Evolutionary conservation across 2,113 vertebrate species (phyloP), one percentile per base, ranked within the genome.

Genomic region (Phalacrocorax carbo): DNA sequence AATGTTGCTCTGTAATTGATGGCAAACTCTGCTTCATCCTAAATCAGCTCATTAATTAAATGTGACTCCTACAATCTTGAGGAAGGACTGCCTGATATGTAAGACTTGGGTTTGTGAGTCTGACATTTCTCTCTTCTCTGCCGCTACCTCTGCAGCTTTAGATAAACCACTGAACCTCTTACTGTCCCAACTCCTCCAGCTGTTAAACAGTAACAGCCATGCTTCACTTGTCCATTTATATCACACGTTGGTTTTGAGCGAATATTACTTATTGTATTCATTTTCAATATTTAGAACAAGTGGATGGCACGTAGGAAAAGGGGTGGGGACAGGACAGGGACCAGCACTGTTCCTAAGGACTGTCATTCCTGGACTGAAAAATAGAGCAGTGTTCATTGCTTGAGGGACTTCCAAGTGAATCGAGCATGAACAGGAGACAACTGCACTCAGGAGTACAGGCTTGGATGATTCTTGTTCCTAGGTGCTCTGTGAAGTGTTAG

Each of bases 21-120:
- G 82, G 77, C 72, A 81, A 90, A 75, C 10, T 82, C 54, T 75
- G 23, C 19, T 94, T 86, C 40, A 16, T 83, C 40, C 29, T 48
- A 44, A 86, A 94, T 75, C 82, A 88, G n/a, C 23, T 90, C 64
- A 62, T 94, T 48, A 88, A 64, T 88, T 90, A 94, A 90, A 62
- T 75, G 82, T 65, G 86, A 89, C 55, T 88, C 17, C 23, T 86
- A 42, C 55, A 66, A 5, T 79, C 71, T 90, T 73, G 51, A 90
- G 58, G 29, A 86, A 92, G 62, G 12, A 9, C 46, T 88, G 11
- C n/a, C 27, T 38, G 10, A 5, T 66, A 20, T 26, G 25, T 58
- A 58, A 13, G 15, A 2, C n/a, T 88, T 48, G 13, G 14, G 13
- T 54, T 4, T 58, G 19, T 15, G 16, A 66, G 22, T 52, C 49